Evolutionary conservation across 2,113 vertebrate genomes (phyloP), one percentile per base, ranked within the genome.

Genomic region (Cisticola juncidis): DNA sequence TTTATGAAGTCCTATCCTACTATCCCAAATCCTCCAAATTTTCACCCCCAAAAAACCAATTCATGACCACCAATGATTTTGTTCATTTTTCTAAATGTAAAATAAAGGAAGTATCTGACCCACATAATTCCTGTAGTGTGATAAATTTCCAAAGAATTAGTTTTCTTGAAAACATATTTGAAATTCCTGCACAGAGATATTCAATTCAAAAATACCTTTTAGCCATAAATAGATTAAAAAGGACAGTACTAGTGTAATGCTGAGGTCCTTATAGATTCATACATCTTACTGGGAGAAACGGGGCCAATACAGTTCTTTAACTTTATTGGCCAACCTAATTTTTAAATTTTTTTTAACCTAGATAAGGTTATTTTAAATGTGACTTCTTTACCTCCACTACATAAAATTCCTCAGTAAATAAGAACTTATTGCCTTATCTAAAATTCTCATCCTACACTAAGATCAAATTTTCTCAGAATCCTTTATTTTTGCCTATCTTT

Each of bases 21-120:
- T 22, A 28, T 18, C 11, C 5, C 7, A 33, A 64, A 5, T 4
- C 9, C 8, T 23, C 14, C 23, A 56, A 51, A 22, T 2, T 15
- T 2, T 15, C 1, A 3, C 0, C 1, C 2, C 12, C 4, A 65
- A 57, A 5, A 33, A 42, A 70, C 28, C 5, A 44, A 38, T 12
- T 68, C 4, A 23, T 8, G 11, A 53, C 11, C 6, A 38, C 2
- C 15, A 62, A 28, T 33, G 5, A 44, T 50, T 60, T 69, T 36
- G 17, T 77, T 77, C 1, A 3, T 29, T n/a, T 69, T 86, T 83
- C 28, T 86, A 54, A 22, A 57, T 33, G 29, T 23, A 16, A 64
- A 84, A 69, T 44, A 64, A 71, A 48, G 5, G 36, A 33, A 48
- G 22, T 12, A 35, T 54, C 18, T 42, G 16, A 38, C 10, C 16